Evolutionary conservation across 1,140 invertebrate genomes (phyloP).

Genomic region (Pseudomyrmex dendroicus): DNA sequence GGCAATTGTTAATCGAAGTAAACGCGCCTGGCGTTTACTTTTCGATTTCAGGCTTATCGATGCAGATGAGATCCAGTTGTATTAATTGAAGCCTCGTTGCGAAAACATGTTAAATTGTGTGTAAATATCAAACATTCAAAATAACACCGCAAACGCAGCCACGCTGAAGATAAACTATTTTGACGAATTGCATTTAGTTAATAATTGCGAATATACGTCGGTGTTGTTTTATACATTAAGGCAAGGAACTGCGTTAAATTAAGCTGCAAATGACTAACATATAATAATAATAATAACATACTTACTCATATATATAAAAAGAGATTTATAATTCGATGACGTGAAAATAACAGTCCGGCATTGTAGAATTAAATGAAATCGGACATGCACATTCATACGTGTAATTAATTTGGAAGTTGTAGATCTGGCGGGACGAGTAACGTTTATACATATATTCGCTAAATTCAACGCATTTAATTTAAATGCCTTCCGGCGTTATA

Average conservation of each 20-base stretch:
- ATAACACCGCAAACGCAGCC: background rate
- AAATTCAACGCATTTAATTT: constrained; percentile 19
- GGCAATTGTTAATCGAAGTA: constrained; percentile 30
- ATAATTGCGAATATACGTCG: background rate
- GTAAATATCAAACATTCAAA: background rate
- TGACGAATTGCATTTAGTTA: background rate
- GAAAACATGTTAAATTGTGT: background rate
- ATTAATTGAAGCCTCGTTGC: background rate
- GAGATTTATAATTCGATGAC: background rate
- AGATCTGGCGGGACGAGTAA: background rate
- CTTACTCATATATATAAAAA: background rate
- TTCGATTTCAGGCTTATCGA: background rate
- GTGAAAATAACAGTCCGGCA: background rate
- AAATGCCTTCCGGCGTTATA: constrained; percentile 30
- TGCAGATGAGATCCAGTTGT: constrained; percentile 1
- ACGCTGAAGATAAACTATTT: background rate
- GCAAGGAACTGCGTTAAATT: background rate
- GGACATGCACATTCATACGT: background rate
- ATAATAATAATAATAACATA: background rate
- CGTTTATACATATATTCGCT: background rate
- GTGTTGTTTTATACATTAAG: constrained; percentile 9
- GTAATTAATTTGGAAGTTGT: constrained; percentile 1
- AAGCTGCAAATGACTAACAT: too few species aligned
- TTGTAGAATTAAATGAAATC: constrained; percentile 12
- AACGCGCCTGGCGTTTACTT: background rate